A percentile compares a stretch with the other conserved stretches of the same genome.
Evolutionary conservation across 1,140 invertebrate genomes (phyloP).

Genomic region (Brachionus rotundiformis): DNA sequence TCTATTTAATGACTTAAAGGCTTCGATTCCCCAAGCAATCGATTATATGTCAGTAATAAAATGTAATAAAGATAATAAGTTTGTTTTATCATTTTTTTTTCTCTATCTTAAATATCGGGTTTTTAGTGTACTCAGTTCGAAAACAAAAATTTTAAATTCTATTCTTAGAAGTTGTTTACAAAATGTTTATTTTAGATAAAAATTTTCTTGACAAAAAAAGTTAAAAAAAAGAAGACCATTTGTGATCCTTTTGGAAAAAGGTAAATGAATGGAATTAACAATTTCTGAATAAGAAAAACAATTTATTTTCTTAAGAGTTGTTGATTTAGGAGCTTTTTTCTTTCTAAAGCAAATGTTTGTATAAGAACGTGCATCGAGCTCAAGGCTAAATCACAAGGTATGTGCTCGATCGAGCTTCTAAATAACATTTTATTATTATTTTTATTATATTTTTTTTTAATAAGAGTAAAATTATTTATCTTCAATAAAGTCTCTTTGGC

Average conservation of each 20-base stretch:
- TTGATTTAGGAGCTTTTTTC: not conserved
- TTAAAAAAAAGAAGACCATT: too few relatives aligned
- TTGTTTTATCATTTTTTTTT: not conserved
- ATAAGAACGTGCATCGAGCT: not conserved
- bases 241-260: too few relatives aligned
- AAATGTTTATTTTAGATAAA: not conserved
- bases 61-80: not conserved
- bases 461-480: not conserved
- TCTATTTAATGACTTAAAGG: not conserved
- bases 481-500: not conserved
- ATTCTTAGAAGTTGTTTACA: not conserved
- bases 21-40: slow-evolving; percentile 9
- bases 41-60: not conserved
- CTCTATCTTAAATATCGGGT: not conserved
- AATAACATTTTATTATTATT: not conserved
- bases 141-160: not conserved
- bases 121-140: not conserved
- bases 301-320: slow-evolving; percentile 5
- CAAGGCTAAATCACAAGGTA: slow-evolving; percentile 6
- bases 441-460: not conserved
- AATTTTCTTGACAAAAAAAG: too few relatives aligned
- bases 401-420: not conserved
- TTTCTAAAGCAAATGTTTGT: not conserved
- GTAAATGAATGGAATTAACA: slow-evolving; percentile 1
- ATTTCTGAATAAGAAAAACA: not conserved